Evolutionary conservation across 2,888 invertebrate species (phyloP), one percentile per base, ranked within the genome.

Genomic region (Drosophila anomelani): DNA sequence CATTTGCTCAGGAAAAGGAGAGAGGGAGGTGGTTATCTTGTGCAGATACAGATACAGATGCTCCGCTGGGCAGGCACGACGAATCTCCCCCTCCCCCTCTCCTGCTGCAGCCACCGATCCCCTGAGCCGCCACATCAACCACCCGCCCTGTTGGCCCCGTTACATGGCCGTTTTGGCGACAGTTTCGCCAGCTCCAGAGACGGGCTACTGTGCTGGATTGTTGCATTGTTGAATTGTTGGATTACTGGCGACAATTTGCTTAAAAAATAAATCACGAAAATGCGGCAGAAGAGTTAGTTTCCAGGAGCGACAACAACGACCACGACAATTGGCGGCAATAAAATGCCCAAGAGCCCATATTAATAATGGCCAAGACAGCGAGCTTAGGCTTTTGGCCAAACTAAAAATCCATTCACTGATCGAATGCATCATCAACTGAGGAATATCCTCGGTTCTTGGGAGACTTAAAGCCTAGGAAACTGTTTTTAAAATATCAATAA

Each of bases 221-320:
- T 32, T 39, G 55, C 29, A 57, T 57, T 39, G 54, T 34, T 15
- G 60, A 56, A 43, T 61, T 32, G 63, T 47, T 78, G 78, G 76
- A 77, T 77, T 79, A 71, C 76, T 81, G 81, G 89, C 90, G 90
- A 90, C 89, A 89, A 89, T 90, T 90, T 89, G 86, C 85, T 85
- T 83, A 81, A 84, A 90, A 84, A 90, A 91, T 91, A 91, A 91
- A 91, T 91, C 91, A 91, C 90, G 86, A 88, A 88, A 88, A 85
- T 53, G 78, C 82, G 72, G 79, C 80, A 82, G 80, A 55, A 43
- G 39, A 44, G 17, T 20, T 20, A 34, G 20, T 15, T 23, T 46
- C 26, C 34, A 51, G 51, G 20, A 51, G 51, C 51, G 13, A 34
- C 51, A 13, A 39, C 68, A 57, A 66, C 56, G 29, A 43, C 47